Conservation (phyloP, 2,797 vertebrate species). For the Natrix natrix region DNA sequence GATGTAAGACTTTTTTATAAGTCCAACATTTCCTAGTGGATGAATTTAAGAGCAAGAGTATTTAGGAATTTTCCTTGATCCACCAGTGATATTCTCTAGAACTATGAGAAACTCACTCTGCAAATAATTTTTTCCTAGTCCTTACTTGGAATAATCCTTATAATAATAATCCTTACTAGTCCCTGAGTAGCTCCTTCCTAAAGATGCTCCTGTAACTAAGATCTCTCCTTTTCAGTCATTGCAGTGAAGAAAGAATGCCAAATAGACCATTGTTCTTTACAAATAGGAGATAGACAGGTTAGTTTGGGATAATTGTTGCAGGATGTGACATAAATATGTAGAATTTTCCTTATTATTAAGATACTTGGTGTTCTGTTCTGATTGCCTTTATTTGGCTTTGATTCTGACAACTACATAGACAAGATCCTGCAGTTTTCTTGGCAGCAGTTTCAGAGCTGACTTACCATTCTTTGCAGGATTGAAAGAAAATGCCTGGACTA, state of each 20-base stretch:
- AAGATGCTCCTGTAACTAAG: neutral
- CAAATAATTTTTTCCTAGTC: accelerated
- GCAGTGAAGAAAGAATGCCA: conserved; percentile 1
- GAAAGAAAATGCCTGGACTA: neutral
- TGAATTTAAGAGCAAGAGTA: neutral
- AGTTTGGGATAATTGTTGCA: conserved; percentile 20
- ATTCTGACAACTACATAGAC: neutral
- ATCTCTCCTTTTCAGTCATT: conserved; percentile 20
- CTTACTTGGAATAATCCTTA: neutral
- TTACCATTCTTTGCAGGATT: neutral
- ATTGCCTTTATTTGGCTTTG: neutral
- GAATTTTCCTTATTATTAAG: conserved; percentile 33
- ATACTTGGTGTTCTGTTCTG: neutral
- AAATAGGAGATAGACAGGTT: neutral
- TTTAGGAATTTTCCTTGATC: neutral
- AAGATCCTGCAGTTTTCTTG: neutral
- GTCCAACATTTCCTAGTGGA: neutral
- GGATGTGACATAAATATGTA: conserved; percentile 22
- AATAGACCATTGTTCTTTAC: neutral
- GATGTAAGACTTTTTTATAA: neutral
- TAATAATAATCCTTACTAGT: neutral
- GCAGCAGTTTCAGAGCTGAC: neutral
- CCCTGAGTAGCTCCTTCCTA: neutral
- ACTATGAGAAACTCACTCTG: neutral
- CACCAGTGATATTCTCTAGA: neutral